Evolutionary conservation across 2,888 invertebrate species (phyloP).

Genomic region (Ceratothoa steindachneri): DNA sequence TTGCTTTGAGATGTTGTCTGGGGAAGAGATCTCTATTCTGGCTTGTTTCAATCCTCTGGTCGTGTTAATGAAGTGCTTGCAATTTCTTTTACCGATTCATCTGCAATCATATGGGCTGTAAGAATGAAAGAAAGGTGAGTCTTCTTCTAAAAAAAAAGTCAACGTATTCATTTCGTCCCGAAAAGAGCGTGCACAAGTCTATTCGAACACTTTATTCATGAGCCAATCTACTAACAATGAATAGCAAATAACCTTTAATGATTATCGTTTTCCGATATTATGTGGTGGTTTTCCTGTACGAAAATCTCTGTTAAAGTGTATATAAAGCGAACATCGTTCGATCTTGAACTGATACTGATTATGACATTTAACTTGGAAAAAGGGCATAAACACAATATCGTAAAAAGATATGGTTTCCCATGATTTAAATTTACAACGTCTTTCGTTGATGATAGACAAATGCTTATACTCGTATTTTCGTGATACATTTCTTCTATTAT

Average conservation of each 20-base stretch:
- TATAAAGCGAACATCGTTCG: not conserved
- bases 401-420: not conserved
- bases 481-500: no score
- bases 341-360: not conserved
- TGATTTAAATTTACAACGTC: no score
- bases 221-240: not conserved
- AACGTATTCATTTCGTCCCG: not conserved
- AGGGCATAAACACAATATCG: not conserved
- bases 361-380: not conserved
- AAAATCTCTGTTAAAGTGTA: not conserved
- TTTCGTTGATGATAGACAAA: no score
- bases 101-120: not conserved
- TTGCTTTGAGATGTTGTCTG: not conserved
- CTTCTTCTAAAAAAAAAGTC: not conserved
- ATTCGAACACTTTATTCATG: not conserved
- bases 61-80: not conserved
- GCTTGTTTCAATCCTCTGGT: not conserved
- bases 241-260: not conserved
- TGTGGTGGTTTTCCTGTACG: not conserved
- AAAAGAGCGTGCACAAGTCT: not conserved
- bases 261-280: not conserved
- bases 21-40: not conserved
- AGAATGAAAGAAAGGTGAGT: not conserved
- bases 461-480: no score
- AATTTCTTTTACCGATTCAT: not conserved